Evolutionary conservation across 2,113 vertebrate species (phyloP), one percentile per base, ranked within the genome.

Genomic region (Tupaia tana): DNA sequence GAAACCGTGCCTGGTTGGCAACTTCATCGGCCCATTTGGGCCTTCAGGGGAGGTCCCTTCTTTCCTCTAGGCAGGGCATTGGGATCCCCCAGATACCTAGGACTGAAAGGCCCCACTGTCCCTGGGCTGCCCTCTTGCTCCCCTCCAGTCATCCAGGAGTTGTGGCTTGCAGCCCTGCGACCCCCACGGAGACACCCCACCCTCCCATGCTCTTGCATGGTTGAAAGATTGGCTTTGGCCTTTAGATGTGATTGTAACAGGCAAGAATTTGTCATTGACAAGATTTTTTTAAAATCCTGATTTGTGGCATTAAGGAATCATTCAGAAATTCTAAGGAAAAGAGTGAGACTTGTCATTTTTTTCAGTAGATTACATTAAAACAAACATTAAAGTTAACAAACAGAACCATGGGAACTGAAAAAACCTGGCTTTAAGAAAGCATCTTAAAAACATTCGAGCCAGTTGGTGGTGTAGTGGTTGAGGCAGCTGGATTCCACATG

Each of bases 131-230:
- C 10, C 0, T 15, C 25, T 64, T 18, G 16, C 58, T 31, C 25
- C 22, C 3, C 3, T 1, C 2, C 16, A 22, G 70, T 6, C 34
- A 12, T 18, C 63, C 18, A 56, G 56, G 24, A 56, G 24, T 31
- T 56, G 7, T 12, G 31, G 16, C 10, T n/a, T 43, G 43, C 43
- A 43, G 43, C 43, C 43, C 43, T 43, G 43, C 43, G 43, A 1
- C 1, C 8, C 22, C 58, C 22, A 10, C 16, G 22, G 6, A 83
- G 20, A 54, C 1, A 2, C 6, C 9, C 25, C 15, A 4, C 4
- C 54, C 27, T 1, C 16, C 27, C 2, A 0, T 0, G 5, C 10
- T 34, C 43, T 13, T 8, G 10, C 22, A 0, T 1, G 20, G 74
- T 10, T 25, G 29, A 70, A n/a, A 59, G 24, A 19, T 31, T 29